Base-by-base conservation (phyloP, 2,113 vertebrate genomes). In the Channa argus region DNA sequence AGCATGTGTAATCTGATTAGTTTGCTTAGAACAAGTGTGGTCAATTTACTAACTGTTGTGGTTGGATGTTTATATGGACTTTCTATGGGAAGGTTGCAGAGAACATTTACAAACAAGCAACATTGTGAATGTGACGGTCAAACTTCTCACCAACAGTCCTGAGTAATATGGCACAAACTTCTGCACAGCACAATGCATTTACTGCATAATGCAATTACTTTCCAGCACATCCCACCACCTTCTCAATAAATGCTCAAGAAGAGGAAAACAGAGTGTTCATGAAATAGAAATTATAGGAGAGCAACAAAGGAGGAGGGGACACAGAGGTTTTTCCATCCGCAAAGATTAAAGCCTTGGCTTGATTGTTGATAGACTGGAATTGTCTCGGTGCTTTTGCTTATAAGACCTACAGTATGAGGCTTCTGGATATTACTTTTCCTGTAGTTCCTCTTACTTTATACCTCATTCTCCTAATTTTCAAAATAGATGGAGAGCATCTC, bases 331-430 rank as follows among this genome's bases (percentile, higher is more conserved):
- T 71, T 77, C 61, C 51, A 64, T 86, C 66, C 66, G 46, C 46
- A 43, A 8, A 67, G 65, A 83, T 85, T 77, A 83, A 83, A 83
- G 67, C 53, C 10, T 36, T 33, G 56, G 68, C 65, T 64, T 51
- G 45, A 54, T 60, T 80, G 62, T 60, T 75, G 70, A 83, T 78
- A 64, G 60, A 80, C 50, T 78, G 59, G 63, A 64, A 3, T 64
- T 85, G 68, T 78, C 77, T 56, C 36, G 60, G 66, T 67, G 70
- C 44, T 67, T 38, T 38, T 64, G 58, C 72, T 71, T 77, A 58
- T 71, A 61, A 55, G 64, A 41, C 80, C 71, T 65, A 24, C 24
- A 24, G 24, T 24, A 33, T 63, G 74, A 70, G 63, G 58, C 56
- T 79, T 69, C 78, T 76, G 66, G 73, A 69, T 37, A 56, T 53